These are phyloP conservation scores for Monochamus alternatus DNA, from an alignment of 2,888 invertebrate genomes.

Conservation along the genomic window DNA sequence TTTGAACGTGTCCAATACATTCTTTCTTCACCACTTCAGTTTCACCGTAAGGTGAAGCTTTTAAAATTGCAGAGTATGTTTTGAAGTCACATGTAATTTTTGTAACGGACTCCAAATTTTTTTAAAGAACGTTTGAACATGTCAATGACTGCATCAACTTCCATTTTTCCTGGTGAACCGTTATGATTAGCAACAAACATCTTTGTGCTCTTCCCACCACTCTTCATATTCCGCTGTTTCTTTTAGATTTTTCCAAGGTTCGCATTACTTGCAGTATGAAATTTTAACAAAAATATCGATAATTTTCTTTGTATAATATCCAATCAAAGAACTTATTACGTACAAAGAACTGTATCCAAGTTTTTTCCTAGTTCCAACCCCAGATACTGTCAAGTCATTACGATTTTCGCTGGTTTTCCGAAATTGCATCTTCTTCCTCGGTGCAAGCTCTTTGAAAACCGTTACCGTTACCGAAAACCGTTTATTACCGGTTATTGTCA, in stretches of 20 bases:
- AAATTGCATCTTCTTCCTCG: too few relatives aligned
- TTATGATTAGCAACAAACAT: conserved; percentile 22
- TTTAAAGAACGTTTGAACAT: conserved; percentile 47
- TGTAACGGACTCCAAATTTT: too few relatives aligned
- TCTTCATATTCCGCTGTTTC: background rate
- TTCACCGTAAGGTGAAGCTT: too few relatives aligned
- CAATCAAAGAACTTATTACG: background rate
- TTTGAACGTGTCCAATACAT: too few relatives aligned
- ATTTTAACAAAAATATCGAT: background rate
- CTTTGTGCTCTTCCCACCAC: background rate
- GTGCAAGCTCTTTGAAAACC: too few relatives aligned
- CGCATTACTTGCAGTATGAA: too few relatives aligned
- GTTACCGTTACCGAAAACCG: too few relatives aligned
- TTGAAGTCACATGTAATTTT: too few relatives aligned
- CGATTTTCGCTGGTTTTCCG: background rate
- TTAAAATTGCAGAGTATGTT: too few relatives aligned
- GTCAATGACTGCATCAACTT: conserved; percentile 48
- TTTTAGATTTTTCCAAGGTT: too few relatives aligned
- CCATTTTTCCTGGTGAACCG: conserved; percentile 49
- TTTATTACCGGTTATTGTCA: too few relatives aligned
- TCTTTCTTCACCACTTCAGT: too few relatives aligned
- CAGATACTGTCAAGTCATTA: background rate
- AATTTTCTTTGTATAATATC: background rate
- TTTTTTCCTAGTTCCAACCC: background rate
- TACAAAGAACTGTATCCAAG: conserved; percentile 1